Conservation (phyloP, 64 coral and sea anemone species). For the Dendrophyllia cribrosa region DNA sequence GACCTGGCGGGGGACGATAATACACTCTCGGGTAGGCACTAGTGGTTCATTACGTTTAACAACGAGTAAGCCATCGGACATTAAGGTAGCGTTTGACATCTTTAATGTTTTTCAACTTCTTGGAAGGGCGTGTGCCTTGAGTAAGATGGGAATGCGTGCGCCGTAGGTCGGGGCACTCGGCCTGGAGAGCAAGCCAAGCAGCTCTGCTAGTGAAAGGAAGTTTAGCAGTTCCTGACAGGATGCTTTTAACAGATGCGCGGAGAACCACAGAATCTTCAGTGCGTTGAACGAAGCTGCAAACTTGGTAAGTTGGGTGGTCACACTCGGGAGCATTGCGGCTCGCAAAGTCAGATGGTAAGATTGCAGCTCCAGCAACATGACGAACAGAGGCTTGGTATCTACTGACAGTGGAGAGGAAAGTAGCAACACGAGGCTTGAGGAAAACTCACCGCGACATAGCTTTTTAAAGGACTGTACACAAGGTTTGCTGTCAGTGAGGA, state of each 20-base stretch:
- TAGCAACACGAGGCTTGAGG: not conserved
- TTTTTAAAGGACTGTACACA: too few species aligned
- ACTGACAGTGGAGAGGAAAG: slow-evolving; percentile 1
- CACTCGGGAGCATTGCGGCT: slow-evolving; percentile 15
- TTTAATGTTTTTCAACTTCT: slow-evolving; percentile 37
- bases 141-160: slow-evolving; percentile 31
- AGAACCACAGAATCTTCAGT: slow-evolving; percentile 13
- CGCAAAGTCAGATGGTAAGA: slow-evolving; percentile 1
- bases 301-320: not conserved
- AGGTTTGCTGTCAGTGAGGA: not conserved
- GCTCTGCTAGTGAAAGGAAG: slow-evolving; percentile 20
- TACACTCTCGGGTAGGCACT: not conserved
- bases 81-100: slow-evolving; percentile 20
- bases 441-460: not conserved
- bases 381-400: slow-evolving; percentile 19
- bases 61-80: slow-evolving; percentile 14
- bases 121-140: not conserved
- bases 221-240: not conserved
- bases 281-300: slow-evolving; percentile 1
- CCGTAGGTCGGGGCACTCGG: slow-evolving; percentile 12
- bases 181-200: slow-evolving; percentile 23
- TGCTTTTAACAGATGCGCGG: not conserved
- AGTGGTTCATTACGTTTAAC: not conserved
- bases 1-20: not conserved
- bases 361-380: slow-evolving; percentile 2